Evolutionary conservation across 2,113 vertebrate genomes (phyloP).

Genomic region (Bubo scandiacus): DNA sequence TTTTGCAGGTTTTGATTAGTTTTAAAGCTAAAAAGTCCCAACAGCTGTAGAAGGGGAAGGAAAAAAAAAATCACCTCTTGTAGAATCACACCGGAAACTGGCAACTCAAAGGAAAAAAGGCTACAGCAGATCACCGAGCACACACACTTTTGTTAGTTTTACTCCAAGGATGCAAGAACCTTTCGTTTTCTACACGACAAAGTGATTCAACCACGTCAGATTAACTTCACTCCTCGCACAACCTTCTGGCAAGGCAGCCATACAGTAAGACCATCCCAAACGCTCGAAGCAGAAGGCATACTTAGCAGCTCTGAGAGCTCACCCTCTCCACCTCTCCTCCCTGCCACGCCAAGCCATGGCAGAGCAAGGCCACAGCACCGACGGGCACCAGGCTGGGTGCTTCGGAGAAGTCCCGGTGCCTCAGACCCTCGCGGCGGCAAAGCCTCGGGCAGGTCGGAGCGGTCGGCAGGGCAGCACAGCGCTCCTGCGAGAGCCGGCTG

Average conservation of each 20-base stretch:
- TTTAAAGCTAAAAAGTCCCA: neutral
- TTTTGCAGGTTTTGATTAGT: neutral
- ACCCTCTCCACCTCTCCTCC: rapidly evolving
- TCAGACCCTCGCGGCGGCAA: neutral
- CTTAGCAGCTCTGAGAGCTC: neutral
- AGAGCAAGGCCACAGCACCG: neutral
- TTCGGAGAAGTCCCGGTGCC: neutral
- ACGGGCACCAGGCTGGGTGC: neutral
- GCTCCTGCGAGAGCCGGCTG: neutral
- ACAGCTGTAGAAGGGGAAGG: neutral
- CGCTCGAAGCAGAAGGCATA: neutral
- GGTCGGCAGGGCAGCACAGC: neutral
- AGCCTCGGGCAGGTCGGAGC: neutral
- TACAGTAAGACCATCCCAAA: too few relatives aligned
- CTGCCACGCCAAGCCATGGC: neutral
- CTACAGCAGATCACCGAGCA: neutral
- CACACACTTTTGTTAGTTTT: neutral
- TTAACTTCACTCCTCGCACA: neutral
- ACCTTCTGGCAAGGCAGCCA: neutral
- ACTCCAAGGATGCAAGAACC: neutral
- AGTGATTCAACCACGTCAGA: neutral
- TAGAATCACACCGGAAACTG: neutral
- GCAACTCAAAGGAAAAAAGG: neutral
- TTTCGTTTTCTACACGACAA: neutral
- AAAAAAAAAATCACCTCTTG: neutral